Base-by-base conservation (phyloP, 2,888 invertebrate species). In the Morpho achilles region DNA sequence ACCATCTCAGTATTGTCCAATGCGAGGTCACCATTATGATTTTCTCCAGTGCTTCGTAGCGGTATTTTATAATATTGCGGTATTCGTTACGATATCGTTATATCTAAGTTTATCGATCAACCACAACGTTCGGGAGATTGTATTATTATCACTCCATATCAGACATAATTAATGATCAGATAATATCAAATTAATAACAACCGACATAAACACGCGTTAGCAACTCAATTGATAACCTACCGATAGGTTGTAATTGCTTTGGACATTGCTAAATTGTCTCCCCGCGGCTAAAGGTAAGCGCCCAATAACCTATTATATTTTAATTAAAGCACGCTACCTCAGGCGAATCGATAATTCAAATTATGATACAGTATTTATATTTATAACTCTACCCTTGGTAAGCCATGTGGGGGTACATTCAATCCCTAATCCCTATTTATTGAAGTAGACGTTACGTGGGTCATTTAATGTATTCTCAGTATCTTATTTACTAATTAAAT, bases 221-320 rank as follows among this genome's bases (percentile, higher is more conserved):
- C 8, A 47, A 49, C 46, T 50, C 53, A 59, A 59, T 56, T 46
- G 59, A 59, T 53, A 56, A 48, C 10, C 39, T 47, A 48, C 50
- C 50, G 54, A 54, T 54, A 48, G 41, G 44, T 50, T 55, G 52
- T 79, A 77, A 79, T 79, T 79, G 72, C 67, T 56, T 53, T 64
- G 67, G 69, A 72, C 67, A 69, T 68, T 69, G 67, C 67, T 66
- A 61, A 67, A 63, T 58, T 50, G 53, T 64, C 52, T 63, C 69
- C 69, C 66, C 63, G 55, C 62, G 69, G 70, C 65, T 62, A 60
- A 62, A 67, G 67, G 67, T 46, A 68, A 67, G 64, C 64, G 61
- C 66, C 60, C 53, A 60, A 61, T 71, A 70, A n/a, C 69, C 70
- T 66, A 62, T 53, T 63, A 62, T 52, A 59, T 68, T 71, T 67